A percentile compares a stretch with the other conserved stretches of the same genome.
phyloP scores from a whole-genome alignment of 2,888 invertebrate genomes.

The Gymnoscelis rufifasciata region DNA sequence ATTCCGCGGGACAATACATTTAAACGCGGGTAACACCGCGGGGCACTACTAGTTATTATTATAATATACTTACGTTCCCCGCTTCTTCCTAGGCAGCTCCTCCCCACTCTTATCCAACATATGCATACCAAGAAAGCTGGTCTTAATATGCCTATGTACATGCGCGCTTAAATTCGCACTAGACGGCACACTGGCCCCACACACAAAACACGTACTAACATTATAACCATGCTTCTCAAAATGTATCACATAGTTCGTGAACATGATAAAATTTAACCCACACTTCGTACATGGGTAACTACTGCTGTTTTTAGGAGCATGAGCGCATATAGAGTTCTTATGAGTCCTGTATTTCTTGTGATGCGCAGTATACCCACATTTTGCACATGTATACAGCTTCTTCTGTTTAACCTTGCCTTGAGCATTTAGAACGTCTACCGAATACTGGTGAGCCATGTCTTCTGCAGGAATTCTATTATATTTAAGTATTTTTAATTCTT shows the following conservation, averaged over 20 bases:
- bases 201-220: slow-evolving; percentile 32
- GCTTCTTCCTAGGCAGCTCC: slow-evolving; percentile 4
- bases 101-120: slow-evolving; percentile 5
- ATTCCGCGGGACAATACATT: too few relatives aligned
- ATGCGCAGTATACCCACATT: slow-evolving; percentile 19
- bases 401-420: slow-evolving; percentile 2
- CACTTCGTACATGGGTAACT: slow-evolving; percentile 35
- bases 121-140: slow-evolving; percentile 12
- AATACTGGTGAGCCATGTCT: slow-evolving; percentile 1
- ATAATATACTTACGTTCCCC: slow-evolving; percentile 17
- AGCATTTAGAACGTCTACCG: not conserved
- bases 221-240: slow-evolving; percentile 32
- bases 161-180: slow-evolving; percentile 18
- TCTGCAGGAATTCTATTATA: too few relatives aligned
- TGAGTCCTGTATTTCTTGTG: slow-evolving; percentile 16
- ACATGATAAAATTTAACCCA: not conserved
- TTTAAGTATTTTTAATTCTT: too few relatives aligned
- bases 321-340: not conserved
- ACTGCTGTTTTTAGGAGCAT: not conserved
- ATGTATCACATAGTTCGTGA: slow-evolving; percentile 35
- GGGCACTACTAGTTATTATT: too few relatives aligned
- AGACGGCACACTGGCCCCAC: slow-evolving; percentile 12
- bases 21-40: too few relatives aligned
- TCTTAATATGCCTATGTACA: slow-evolving; percentile 32
- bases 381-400: slow-evolving; percentile 15